Percentiles rank a stretch among this genome's conserved stretches.
phyloP scores from a whole-genome alignment of 2,113 vertebrate genomes.

The Macaca fascicularis region T2T-MFA8v1.1 NC_088392.1:25551001-25551500 shows the following conservation, averaged over 20 bases:
- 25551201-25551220: slow-evolving; percentile 10
- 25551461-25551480: slow-evolving; percentile 67
- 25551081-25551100: slow-evolving; percentile 69
- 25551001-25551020: not conserved
- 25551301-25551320: not conserved
- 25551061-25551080: slow-evolving; percentile 68
- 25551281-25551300: not conserved
- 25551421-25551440: slow-evolving; percentile 40
- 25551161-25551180: slow-evolving; percentile 64
- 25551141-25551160: slow-evolving; percentile 67
- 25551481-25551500: slow-evolving; percentile 61
- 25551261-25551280: not conserved
- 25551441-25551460: slow-evolving; percentile 63
- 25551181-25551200: not conserved
- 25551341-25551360: not conserved
- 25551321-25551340: not conserved
- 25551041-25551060: slow-evolving; percentile 58
- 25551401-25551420: slow-evolving; percentile 34
- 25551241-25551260: not conserved
- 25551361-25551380: slow-evolving; percentile 8
- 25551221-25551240: slow-evolving; percentile 10
- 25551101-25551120: slow-evolving; percentile 59
- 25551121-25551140: slow-evolving; percentile 60
- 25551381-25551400: not conserved
- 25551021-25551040: slow-evolving; percentile 42